Conservation (phyloP, 2,888 invertebrate species). For the Nymphalis c-album region DNA sequence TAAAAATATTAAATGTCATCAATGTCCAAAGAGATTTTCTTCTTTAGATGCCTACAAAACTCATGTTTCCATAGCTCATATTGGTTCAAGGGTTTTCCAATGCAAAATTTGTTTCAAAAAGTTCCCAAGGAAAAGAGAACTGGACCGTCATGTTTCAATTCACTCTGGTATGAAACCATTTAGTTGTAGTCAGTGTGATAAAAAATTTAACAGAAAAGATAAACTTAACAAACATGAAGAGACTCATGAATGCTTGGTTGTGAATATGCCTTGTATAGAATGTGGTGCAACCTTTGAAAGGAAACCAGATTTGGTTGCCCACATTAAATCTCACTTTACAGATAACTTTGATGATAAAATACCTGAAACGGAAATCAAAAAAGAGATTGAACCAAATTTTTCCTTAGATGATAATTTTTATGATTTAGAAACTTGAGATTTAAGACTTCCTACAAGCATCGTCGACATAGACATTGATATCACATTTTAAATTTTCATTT, state of each 20-base stretch:
- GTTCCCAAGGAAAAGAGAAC: constrained; percentile 85
- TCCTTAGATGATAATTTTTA: constrained; percentile 67
- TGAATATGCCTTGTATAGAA: constrained; percentile 83
- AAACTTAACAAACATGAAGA: constrained; percentile 85
- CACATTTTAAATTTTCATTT: constrained; percentile 9
- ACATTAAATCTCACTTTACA: constrained; percentile 81
- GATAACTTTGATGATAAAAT: constrained; percentile 74
- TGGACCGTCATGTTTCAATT: constrained; percentile 85
- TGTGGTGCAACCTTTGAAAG: constrained; percentile 83
- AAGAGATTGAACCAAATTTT: constrained; percentile 67
- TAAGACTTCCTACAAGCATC: constrained; percentile 34
- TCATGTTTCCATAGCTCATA: constrained; percentile 78
- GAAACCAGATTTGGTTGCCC: constrained; percentile 81
- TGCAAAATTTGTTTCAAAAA: constrained; percentile 85
- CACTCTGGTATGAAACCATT: constrained; percentile 86
- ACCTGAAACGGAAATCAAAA: constrained; percentile 62
- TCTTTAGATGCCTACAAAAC: constrained; percentile 77
- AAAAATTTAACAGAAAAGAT: constrained; percentile 85
- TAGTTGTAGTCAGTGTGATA: constrained; percentile 85
- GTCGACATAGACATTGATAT: constrained; percentile 21
- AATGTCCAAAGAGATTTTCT: constrained; percentile 77
- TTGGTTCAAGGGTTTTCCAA: constrained; percentile 80
- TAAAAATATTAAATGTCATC: constrained; percentile 78
- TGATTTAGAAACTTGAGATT: constrained; percentile 68
- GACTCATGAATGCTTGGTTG: constrained; percentile 83